phyloP scores from a whole-genome alignment of 2,797 vertebrate species.

The Neosilurus mollespiculum region DNA sequence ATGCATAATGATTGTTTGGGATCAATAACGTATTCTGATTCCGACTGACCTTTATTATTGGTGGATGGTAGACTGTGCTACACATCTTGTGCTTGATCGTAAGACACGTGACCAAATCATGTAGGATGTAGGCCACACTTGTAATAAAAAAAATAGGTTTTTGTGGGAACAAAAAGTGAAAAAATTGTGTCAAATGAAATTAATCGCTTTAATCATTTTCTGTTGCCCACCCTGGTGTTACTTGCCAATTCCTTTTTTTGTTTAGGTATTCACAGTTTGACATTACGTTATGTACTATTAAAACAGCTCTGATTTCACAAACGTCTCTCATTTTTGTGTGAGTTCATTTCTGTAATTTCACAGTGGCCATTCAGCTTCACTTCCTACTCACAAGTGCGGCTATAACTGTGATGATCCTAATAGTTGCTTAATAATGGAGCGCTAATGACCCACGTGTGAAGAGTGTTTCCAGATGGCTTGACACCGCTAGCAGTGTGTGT shows the following conservation, averaged over 20 bases:
- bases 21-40: too few relatives aligned
- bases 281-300: neutral
- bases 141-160: too few relatives aligned
- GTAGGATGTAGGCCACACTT: too few relatives aligned
- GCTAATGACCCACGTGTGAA: slow-evolving; percentile 29
- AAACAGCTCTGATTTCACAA: neutral
- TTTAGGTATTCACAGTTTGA: neutral
- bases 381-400: slow-evolving; percentile 11
- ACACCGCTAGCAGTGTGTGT: neutral
- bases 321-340: slow-evolving; percentile 10
- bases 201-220: neutral
- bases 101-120: too few relatives aligned
- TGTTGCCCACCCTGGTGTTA: neutral
- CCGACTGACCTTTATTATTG: too few relatives aligned
- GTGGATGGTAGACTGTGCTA: too few relatives aligned
- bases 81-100: too few relatives aligned
- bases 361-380: neutral
- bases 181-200: neutral
- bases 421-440: slow-evolving; percentile 25
- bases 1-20: too few relatives aligned
- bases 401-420: slow-evolving; percentile 23
- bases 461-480: slow-evolving; percentile 38
- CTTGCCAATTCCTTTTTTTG: neutral
- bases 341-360: slow-evolving; percentile 8
- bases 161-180: neutral